Evolutionary conservation across 2,797 vertebrate genomes (phyloP).

Genomic region (Sphenopsis melanotis): DNA sequence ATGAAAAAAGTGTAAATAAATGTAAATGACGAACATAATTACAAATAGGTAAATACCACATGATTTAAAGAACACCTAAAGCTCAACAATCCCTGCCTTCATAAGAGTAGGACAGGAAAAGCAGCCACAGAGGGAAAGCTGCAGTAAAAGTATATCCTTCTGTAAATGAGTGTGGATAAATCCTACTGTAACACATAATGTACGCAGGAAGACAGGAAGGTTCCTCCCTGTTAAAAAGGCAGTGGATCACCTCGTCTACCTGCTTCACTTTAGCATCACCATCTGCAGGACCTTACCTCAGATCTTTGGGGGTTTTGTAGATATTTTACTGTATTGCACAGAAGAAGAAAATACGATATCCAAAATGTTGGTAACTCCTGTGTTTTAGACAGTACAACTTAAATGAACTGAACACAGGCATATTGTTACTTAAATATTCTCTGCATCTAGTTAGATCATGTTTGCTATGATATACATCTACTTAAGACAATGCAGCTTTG

Average conservation of each 20-base stretch:
- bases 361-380: background rate
- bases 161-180: background rate
- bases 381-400: background rate
- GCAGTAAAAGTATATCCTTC: background rate
- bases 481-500: background rate
- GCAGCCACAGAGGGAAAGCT: background rate
- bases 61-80: constrained; percentile 39
- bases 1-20: constrained; percentile 27
- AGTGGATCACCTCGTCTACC: background rate
- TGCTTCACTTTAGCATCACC: background rate
- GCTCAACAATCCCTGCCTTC: background rate
- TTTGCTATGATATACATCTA: background rate
- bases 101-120: background rate
- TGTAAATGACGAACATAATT: background rate
- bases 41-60: background rate
- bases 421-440: background rate
- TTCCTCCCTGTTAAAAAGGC: background rate
- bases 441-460: background rate
- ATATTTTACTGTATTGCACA: background rate
- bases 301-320: background rate
- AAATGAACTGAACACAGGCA: background rate
- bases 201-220: background rate
- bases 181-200: background rate
- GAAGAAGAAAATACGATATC: background rate
- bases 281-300: background rate